These are phyloP conservation scores for Phragmatobia fuliginosa DNA, from an alignment of 2,888 invertebrate species.

Conservation along the genomic window DNA sequence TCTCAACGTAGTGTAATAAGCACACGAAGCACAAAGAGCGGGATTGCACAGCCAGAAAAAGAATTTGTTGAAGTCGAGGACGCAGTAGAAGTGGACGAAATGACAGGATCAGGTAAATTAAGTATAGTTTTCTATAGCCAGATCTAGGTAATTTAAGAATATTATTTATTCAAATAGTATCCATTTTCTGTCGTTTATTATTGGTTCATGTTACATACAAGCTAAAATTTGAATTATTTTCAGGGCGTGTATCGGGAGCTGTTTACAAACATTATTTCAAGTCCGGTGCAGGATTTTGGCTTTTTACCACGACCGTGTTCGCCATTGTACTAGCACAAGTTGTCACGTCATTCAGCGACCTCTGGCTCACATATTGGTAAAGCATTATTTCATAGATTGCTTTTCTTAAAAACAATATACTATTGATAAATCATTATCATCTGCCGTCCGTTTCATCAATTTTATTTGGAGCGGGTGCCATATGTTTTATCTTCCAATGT, in stretches of 20 bases:
- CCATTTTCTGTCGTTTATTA: background rate
- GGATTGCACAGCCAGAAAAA: constrained; percentile 4
- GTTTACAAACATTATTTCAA: constrained; percentile 90
- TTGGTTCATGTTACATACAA: background rate
- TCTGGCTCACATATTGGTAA: constrained; percentile 93
- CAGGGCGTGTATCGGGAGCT: constrained; percentile 84
- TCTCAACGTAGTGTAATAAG: constrained; percentile 11
- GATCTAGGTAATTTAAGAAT: background rate
- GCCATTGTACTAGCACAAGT: constrained; percentile 88
- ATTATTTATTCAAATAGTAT: background rate
- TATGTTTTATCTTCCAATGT: too few species aligned
- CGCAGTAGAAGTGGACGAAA: constrained; percentile 15
- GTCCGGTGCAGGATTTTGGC: constrained; percentile 88
- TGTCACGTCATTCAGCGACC: constrained; percentile 90
- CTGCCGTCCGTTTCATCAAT: too few species aligned
- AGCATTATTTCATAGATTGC: constrained; percentile 3
- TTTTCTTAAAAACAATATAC: background rate
- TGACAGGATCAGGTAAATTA: constrained; percentile 19
- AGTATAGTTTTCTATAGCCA: background rate
- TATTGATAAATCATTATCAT: too few species aligned
- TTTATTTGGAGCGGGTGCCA: too few species aligned
- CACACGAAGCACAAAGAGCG: constrained; percentile 10
- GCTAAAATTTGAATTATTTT: background rate
- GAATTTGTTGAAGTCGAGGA: constrained; percentile 7
- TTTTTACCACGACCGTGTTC: constrained; percentile 84